A percentile compares a stretch with the other conserved stretches of the same genome.
Evolutionary conservation across 2,113 vertebrate genomes (phyloP).

Genomic region (Odocoileus hemionus): DNA sequence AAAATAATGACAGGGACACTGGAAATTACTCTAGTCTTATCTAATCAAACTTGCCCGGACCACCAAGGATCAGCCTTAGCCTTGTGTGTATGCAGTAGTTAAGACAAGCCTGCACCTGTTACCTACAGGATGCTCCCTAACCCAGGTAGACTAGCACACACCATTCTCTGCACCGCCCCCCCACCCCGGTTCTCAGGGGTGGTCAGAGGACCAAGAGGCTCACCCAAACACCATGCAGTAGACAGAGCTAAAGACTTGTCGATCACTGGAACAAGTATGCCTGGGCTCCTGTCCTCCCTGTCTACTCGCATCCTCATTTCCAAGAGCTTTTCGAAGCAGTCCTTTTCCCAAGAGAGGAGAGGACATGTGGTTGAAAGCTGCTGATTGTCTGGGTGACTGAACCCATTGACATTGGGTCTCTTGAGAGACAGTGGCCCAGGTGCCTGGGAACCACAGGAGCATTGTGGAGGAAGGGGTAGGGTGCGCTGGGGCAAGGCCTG

Average conservation of each 20-base stretch:
- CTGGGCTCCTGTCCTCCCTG: conserved; percentile 37
- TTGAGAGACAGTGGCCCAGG: neutral
- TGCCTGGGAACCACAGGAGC: neutral
- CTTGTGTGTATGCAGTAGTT: neutral
- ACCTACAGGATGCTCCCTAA: neutral
- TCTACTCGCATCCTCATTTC: conserved; percentile 52
- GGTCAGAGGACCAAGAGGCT: neutral
- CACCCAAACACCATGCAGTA: neutral
- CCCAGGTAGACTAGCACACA: neutral
- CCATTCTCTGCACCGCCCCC: neutral
- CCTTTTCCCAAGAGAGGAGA: conserved; percentile 29
- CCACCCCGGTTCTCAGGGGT: neutral
- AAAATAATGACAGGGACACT: neutral
- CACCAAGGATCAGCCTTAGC: neutral
- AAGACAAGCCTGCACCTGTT: neutral
- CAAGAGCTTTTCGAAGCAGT: conserved; percentile 45
- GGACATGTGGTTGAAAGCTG: conserved; percentile 49
- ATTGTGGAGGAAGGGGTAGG: neutral
- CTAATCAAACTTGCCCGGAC: neutral
- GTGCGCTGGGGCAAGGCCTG: neutral
- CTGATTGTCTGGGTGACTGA: conserved; percentile 61
- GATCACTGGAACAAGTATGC: conserved; percentile 18
- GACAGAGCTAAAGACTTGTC: conserved; percentile 31
- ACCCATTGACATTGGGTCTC: conserved; percentile 36
- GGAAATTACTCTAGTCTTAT: neutral